Base-by-base conservation (phyloP, 2,113 vertebrate species). In the Gavia stellata region DNA sequence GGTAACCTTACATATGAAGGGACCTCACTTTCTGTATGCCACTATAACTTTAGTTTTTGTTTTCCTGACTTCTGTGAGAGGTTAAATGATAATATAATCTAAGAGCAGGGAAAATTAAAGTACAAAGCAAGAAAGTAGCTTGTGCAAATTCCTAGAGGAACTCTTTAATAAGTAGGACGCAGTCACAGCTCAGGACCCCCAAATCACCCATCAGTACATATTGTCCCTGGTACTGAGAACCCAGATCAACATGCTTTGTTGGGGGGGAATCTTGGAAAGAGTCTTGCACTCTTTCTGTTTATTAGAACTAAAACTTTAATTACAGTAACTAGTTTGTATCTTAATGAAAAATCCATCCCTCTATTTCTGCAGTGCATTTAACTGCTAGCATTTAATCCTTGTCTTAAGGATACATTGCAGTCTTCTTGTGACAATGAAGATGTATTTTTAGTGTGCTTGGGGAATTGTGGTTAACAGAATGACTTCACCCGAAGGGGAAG, bases 271-370 rank as follows among this genome's bases (percentile, higher is more conserved):
- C 53, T 52, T 33, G 18, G 40, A 28, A 74, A 38, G n/a, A 53
- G 45, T 40, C 52, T 52, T 40, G 5, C 11, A 34, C 19, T 72
- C 8, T 23, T 19, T 6, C 29, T 20, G 4, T 31, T 95, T 91
- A 59, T 81, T 68, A 88, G 58, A 71, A 83, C 56, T 93, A 63
- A 68, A 90, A 65, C 68, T 86, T 90, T 72, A 92, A 96, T 95
- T 94, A 65, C 6, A 21, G 16, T 67, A 90, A 59, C 28, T 70
- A 81, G 14, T 67, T 87, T 61, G n/a, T 81, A 40, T 84, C 68
- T 85, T 93, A 83, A 78, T 86, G 26, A 83, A 85, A 73, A 88
- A 79, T 31, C 36, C 29, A 45, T 88, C 21, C 20, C 33, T 94
- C 58, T 50, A 4, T 88, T 77, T 88, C 47, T 83, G 33, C 49